Percentiles rank a stretch among this genome's conserved stretches.
Conservation (phyloP, 2,888 invertebrate genomes). For the Tribolium freemani region DNA sequence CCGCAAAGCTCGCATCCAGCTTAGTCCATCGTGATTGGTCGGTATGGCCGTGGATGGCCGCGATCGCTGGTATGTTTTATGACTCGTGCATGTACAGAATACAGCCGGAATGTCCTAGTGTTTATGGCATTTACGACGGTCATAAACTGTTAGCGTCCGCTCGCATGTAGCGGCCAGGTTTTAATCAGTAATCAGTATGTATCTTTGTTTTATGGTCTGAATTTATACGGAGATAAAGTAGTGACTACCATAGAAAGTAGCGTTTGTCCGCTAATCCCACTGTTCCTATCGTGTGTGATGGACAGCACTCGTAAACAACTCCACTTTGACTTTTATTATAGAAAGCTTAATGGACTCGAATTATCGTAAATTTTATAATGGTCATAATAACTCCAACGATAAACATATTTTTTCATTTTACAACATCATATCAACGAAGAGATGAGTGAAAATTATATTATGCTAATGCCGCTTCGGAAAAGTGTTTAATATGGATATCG, state of each 20-base stretch:
- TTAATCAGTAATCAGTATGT: conserved; percentile 67
- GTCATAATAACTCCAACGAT: conserved; percentile 54
- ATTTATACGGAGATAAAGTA: conserved; percentile 63
- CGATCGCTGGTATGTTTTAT: conserved; percentile 47
- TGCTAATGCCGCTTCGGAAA: conserved; percentile 30
- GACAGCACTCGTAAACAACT: conserved; percentile 59
- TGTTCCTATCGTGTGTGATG: conserved; percentile 52
- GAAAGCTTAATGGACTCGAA: conserved; percentile 61
- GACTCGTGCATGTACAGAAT: conserved; percentile 45
- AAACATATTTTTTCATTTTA: conserved; percentile 46
- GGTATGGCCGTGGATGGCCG: conserved; percentile 34
- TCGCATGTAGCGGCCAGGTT: conserved; percentile 63
- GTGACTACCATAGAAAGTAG: conserved; percentile 60
- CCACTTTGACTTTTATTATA: conserved; percentile 60
- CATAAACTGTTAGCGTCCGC: conserved; percentile 64
- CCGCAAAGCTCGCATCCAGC: conserved; percentile 34
- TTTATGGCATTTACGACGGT: conserved; percentile 65
- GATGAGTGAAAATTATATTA: conserved; percentile 36
- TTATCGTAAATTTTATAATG: conserved; percentile 61
- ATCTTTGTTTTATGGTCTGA: conserved; percentile 64
- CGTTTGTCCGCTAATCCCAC: conserved; percentile 44
- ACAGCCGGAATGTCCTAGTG: conserved; percentile 62
- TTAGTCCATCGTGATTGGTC: conserved; percentile 24
- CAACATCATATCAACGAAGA: conserved; percentile 10
- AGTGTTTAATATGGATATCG: conserved; percentile 30